Conservation (phyloP, 2,888 invertebrate genomes). For the Ectemnius lituratus region DNA sequence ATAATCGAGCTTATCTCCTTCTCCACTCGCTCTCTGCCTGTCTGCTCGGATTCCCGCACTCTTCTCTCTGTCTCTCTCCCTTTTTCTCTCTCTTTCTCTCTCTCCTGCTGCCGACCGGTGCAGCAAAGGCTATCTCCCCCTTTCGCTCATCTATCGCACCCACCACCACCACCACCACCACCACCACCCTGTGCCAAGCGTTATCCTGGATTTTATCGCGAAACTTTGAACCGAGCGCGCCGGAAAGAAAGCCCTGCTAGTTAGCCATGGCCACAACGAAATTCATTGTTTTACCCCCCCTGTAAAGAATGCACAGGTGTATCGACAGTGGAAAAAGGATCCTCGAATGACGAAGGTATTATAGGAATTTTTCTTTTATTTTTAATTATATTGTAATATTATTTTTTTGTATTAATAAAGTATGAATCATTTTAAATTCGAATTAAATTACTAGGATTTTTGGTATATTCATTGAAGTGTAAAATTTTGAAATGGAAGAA, state of each 20-base stretch:
- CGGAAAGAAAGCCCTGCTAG: constrained; percentile 44
- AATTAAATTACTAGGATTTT: too few species aligned
- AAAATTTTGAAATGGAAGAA: too few species aligned
- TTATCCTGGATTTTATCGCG: constrained; percentile 64
- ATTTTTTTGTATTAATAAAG: too few species aligned
- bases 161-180: constrained; percentile 28
- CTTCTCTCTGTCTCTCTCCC: constrained; percentile 28
- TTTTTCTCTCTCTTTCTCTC: constrained; percentile 17
- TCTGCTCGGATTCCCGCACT: constrained; percentile 10
- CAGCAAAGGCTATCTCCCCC: constrained; percentile 63
- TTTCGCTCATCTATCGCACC: constrained; percentile 60
- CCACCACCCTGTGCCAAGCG: constrained; percentile 5
- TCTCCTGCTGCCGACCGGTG: constrained; percentile 37
- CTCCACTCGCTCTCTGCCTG: constrained; percentile 18
- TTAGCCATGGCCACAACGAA: constrained; percentile 2
- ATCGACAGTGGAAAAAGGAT: neutral
- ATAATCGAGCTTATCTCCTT: constrained; percentile 72
- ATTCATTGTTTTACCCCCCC: too few species aligned
- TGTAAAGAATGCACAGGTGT: neutral
- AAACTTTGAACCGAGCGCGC: constrained; percentile 65
- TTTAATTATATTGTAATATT: too few species aligned
- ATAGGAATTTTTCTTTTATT: too few species aligned
- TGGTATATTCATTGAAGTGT: too few species aligned
- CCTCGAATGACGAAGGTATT: too few species aligned
- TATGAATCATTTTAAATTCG: too few species aligned